phyloP scores from a whole-genome alignment of 35 echinoderm and acorn worm species.

The Stichopus chloronotus region DNA sequence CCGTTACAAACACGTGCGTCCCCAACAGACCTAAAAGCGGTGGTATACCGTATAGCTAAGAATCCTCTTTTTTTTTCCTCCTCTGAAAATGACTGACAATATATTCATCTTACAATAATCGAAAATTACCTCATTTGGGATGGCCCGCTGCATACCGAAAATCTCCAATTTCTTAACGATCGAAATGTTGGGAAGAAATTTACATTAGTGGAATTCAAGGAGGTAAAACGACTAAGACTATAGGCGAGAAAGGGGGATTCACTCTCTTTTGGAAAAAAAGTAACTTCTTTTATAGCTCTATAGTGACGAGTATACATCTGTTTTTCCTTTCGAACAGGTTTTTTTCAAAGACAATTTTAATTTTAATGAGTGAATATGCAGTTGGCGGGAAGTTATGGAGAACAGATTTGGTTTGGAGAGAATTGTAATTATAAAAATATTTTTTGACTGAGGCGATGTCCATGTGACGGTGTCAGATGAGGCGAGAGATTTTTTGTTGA shows the following conservation, averaged over 20 bases:
- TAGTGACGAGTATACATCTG: background rate
- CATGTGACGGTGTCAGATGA: no score
- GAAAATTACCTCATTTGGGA: slow-evolving; percentile 57
- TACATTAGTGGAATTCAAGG: slow-evolving; percentile 42
- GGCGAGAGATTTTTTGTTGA: no score
- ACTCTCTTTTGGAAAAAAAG: no score
- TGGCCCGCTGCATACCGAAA: slow-evolving; percentile 49
- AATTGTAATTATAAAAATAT: no score
- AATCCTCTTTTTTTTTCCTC: background rate
- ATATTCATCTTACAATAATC: slow-evolving; percentile 53
- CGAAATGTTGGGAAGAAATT: slow-evolving; percentile 35
- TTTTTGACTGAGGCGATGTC: no score
- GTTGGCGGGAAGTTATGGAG: no score
- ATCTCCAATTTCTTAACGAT: slow-evolving; percentile 47
- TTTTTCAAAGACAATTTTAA: background rate
- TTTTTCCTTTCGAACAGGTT: background rate
- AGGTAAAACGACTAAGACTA: background rate
- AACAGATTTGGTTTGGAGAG: no score
- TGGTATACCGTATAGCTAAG: background rate
- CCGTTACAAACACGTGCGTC: slow-evolving; percentile 29
- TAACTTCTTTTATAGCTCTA: background rate
- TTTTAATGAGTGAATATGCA: background rate
- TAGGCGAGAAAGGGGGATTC: background rate
- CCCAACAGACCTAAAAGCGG: background rate
- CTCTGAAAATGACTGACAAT: slow-evolving; percentile 45